Evolutionary conservation across 1,140 invertebrate species (phyloP), one percentile per base, ranked within the genome.

Genomic region (Tetramorium alpestre): DNA sequence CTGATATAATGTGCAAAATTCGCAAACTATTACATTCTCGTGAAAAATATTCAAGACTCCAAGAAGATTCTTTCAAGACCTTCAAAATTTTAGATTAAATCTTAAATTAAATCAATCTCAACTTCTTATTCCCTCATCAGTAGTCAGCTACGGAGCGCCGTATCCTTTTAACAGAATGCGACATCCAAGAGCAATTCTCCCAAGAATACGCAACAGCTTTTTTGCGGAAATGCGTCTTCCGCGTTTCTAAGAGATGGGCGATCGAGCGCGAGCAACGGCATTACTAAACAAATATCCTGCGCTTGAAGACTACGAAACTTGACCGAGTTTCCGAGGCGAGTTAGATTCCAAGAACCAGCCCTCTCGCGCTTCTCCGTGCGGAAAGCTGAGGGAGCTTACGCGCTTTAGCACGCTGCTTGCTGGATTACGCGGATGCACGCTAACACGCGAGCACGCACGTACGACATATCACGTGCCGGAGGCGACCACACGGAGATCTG

Each of bases 371-470:
- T 38, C 54, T 82, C 41, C 67, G 67, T 73, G 80, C 28, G 67
- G 67, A 60, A 73, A 58, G 80, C 80, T 73, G 25, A 73, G 51
- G 38, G 54, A 84, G 80, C 80, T 84, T 84, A 84, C 67, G 80
- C 80, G 80, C 80, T 75, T 84, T 84, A 84, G 54, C 51, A 62
- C 70, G 41, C 13, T 33, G 69, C 13, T 47, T 84, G 33, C 41
- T 8, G 28, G 80, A 84, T 84, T 75, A 84, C 44, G 54, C 25
- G 69, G 18, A 28, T 47, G 41, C 69, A 62, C 33, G 73, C 33
- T 28, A 62, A 80, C 60, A 80, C 62, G 47, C 47, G 47, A 80
- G 47, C 47, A 80, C 54, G 80, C 80, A 84, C 80, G 41, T 84
- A 60, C 70, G 8, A 13, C 10, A 25, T 47, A 60, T 72, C 67